These are phyloP conservation scores for Psilopogon haemacephalus DNA, from an alignment of 2,113 vertebrate genomes.

Conservation along the genomic window DNA sequence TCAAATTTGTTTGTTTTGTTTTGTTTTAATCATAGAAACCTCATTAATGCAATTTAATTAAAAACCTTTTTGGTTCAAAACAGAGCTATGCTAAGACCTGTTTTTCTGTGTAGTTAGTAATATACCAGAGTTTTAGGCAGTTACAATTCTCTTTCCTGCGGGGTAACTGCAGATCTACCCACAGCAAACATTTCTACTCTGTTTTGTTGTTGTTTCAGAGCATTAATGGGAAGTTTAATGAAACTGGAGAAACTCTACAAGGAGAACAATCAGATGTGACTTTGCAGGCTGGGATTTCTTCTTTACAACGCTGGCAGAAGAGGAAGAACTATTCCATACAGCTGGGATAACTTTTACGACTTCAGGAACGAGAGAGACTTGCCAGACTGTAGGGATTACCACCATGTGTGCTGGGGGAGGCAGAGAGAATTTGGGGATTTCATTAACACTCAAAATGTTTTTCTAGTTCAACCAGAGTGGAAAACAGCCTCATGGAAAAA, in stretches of 20 bases:
- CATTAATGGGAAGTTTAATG: not conserved
- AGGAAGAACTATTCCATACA: not conserved
- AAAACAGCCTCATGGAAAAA: not conserved
- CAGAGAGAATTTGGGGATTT: not conserved
- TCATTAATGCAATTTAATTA: not conserved
- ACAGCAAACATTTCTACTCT: not conserved
- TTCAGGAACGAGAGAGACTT: not conserved
- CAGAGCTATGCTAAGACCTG: not conserved
- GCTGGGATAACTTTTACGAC: not conserved
- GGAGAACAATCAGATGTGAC: not conserved
- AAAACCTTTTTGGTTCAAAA: not conserved
- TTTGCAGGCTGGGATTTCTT: not conserved
- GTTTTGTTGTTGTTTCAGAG: not conserved
- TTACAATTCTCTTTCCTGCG: not conserved
- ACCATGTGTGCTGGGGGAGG: fast-evolving
- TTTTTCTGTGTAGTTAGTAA: not conserved
- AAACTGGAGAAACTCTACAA: not conserved
- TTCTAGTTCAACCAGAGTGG: not conserved
- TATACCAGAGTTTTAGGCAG: not conserved
- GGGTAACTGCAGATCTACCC: not conserved
- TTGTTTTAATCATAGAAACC: not conserved
- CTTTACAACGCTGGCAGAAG: not conserved
- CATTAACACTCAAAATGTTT: not conserved
- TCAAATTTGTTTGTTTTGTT: not conserved
- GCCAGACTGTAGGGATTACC: not conserved